Percentiles rank a stretch among this genome's conserved stretches.
Evolutionary conservation across 37 sponge, comb jelly and placozoan genomes (phyloP).

Genomic region (Aphrocallistes beatrix): DNA sequence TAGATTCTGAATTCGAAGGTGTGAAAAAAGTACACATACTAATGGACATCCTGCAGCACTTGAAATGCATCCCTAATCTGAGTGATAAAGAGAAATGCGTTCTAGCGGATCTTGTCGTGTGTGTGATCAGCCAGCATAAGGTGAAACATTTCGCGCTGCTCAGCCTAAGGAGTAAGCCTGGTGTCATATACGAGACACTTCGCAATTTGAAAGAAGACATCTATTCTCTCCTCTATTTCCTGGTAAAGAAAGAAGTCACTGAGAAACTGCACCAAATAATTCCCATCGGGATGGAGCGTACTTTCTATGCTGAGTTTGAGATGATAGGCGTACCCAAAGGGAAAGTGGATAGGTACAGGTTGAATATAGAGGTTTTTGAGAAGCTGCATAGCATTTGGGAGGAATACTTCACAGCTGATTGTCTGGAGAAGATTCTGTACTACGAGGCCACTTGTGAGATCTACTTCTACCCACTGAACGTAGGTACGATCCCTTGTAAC

Average conservation of each 20-base stretch:
- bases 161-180: background rate
- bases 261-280: background rate
- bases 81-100: background rate
- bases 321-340: background rate
- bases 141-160: slow-evolving; percentile 15
- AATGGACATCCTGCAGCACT: background rate
- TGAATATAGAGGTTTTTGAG: background rate
- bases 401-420: background rate
- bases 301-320: background rate
- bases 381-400: background rate
- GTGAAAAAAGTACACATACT: slow-evolving; percentile 16
- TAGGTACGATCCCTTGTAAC: background rate
- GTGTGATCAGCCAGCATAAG: slow-evolving; percentile 16
- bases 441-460: slow-evolving; percentile 12
- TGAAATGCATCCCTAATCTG: background rate
- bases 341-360: background rate
- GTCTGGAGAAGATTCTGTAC: background rate
- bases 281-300: background rate
- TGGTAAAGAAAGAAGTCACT: background rate
- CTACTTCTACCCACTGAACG: background rate
- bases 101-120: background rate
- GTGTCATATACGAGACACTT: slow-evolving; percentile 8
- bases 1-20: background rate
- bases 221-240: background rate
- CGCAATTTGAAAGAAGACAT: background rate